A percentile compares a stretch with the other conserved stretches of the same genome.
Conservation (phyloP, 2,888 invertebrate species). For the Aradus depressus region DNA sequence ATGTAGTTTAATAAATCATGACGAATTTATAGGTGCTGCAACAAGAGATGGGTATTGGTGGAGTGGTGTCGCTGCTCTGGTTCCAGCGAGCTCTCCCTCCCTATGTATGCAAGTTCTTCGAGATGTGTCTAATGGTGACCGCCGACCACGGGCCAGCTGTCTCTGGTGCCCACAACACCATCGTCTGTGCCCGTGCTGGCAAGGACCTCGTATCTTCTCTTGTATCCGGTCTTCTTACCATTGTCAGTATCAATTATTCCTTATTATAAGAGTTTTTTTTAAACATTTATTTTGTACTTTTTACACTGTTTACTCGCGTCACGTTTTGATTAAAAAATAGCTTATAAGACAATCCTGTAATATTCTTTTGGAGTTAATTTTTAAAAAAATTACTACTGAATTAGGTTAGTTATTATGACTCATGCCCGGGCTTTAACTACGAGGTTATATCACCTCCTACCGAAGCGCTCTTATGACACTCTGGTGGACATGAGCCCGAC, state of each 20-base stretch:
- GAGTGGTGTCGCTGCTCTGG: slow-evolving; percentile 94
- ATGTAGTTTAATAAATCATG: no score
- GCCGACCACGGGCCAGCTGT: slow-evolving; percentile 99
- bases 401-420: background rate
- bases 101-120: slow-evolving; percentile 93
- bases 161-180: slow-evolving; percentile 96
- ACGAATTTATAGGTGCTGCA: slow-evolving; percentile 56
- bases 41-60: slow-evolving; percentile 92
- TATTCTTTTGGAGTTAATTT: background rate
- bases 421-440: no score
- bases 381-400: background rate
- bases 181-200: slow-evolving; percentile 93
- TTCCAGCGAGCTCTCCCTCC: slow-evolving; percentile 93
- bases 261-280: no score
- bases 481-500: no score
- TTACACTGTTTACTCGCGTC: no score
- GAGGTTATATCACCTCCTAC: no score
- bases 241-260: slow-evolving; percentile 52
- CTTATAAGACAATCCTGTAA: no score
- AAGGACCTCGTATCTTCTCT: slow-evolving; percentile 94
- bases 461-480: no score
- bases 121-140: slow-evolving; percentile 97
- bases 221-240: slow-evolving; percentile 91
- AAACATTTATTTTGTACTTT: no score
- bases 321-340: no score